Percentiles rank a stretch among this genome's conserved stretches.
phyloP scores from a whole-genome alignment of 2,797 vertebrate species.

The Gambusia yucatana region DNA sequence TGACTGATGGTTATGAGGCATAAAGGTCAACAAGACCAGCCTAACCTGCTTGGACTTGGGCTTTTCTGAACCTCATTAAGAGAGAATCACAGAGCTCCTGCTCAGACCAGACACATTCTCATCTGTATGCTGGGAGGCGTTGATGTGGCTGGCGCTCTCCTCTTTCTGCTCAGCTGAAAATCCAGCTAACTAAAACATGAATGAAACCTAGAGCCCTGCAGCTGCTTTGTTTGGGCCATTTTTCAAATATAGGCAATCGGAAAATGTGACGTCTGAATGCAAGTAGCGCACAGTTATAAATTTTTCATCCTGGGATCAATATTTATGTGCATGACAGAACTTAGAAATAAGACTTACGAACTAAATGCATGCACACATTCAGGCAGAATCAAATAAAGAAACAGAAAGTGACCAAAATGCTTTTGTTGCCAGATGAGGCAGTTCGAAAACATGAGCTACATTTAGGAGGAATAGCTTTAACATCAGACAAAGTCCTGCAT shows the following conservation, averaged over 20 bases:
- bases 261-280: constrained; percentile 19
- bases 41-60: constrained; percentile 43
- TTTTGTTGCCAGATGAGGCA: not conserved
- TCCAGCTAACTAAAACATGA: constrained; percentile 47
- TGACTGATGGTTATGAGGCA: constrained; percentile 49
- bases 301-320: constrained; percentile 38
- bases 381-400: not conserved
- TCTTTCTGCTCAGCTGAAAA: constrained; percentile 49
- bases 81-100: constrained; percentile 50
- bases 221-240: constrained; percentile 24
- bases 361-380: not conserved
- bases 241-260: constrained; percentile 14
- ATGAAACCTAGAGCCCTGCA: constrained; percentile 24
- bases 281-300: constrained; percentile 6
- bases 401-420: constrained; percentile 14
- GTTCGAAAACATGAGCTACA: not conserved
- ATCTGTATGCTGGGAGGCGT: constrained; percentile 63
- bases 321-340: constrained; percentile 19
- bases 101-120: constrained; percentile 42
- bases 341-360: not conserved
- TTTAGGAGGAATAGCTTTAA: not conserved
- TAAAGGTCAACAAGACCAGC: constrained; percentile 59
- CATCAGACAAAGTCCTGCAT: not conserved
- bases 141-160: constrained; percentile 35
- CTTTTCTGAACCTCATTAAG: constrained; percentile 69